Base-by-base conservation (phyloP, 2,888 invertebrate genomes). In the Nysson spinosus region DNA sequence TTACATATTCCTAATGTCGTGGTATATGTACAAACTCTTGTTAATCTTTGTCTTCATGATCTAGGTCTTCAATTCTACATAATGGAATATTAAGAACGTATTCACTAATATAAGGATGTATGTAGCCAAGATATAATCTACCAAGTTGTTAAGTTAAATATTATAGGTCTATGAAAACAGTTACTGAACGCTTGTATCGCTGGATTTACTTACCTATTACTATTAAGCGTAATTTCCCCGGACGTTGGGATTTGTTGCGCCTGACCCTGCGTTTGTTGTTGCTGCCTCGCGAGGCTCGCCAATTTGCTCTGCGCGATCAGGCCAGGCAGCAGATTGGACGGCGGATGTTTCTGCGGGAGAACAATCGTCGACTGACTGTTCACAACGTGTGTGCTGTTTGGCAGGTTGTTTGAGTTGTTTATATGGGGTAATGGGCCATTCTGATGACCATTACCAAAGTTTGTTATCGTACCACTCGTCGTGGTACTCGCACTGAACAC, bases 141-240 rank as follows among this genome's bases (percentile, higher is more conserved):
- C n/a, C n/a, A n/a, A n/a, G n/a, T n/a, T n/a, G n/a, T n/a, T n/a
- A n/a, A n/a, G n/a, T n/a, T n/a, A n/a, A n/a, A n/a, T n/a, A n/a
- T n/a, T n/a, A n/a, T n/a, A n/a, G n/a, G n/a, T n/a, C n/a, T n/a
- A n/a, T n/a, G n/a, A n/a, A n/a, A n/a, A n/a, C n/a, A n/a, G n/a
- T n/a, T n/a, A n/a, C n/a, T n/a, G n/a, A n/a, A n/a, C n/a, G n/a
- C n/a, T 28, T 40, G 20, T 20, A n/a, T 17, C 5, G 0, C 30
- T 19, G 6, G 2, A 12, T 34, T 2, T 6, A 64, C 87, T 88
- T 82, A 90, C 90, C 90, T 90, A 89, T 90, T 90, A 89, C 89
- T 90, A 89, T 89, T 90, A 89, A 90, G 90, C 89, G 89, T 89
- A 89, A 85, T 87, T 85, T 87, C 87, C 83, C 86, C 86, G 75